Evolutionary conservation across 2,888 invertebrate species (phyloP).

Genomic region (Latrodectus elegans): DNA sequence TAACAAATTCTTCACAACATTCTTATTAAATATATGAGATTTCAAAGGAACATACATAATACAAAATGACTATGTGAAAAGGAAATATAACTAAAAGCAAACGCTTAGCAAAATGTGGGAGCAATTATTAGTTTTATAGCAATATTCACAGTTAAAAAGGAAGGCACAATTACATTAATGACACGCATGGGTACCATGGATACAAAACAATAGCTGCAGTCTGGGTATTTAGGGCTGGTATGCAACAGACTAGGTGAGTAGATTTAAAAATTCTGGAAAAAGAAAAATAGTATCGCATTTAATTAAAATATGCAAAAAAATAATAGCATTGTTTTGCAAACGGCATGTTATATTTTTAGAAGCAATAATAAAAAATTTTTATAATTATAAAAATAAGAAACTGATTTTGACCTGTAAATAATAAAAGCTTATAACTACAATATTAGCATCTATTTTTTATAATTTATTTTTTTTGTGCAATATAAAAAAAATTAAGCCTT

Average conservation of each 20-base stretch:
- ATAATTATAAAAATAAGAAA: background rate
- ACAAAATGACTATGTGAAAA: no score
- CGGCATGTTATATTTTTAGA: background rate
- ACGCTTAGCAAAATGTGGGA: no score
- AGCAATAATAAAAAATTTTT: background rate
- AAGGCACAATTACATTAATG: constrained; percentile 47
- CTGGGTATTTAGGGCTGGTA: constrained; percentile 42
- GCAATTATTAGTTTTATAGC: no score
- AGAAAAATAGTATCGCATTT: constrained; percentile 48
- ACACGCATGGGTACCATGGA: constrained; percentile 64
- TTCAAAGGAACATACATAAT: no score
- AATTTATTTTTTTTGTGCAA: background rate
- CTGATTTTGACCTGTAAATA: background rate
- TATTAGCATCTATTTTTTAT: background rate
- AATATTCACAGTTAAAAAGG: constrained; percentile 16
- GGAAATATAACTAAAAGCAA: no score
- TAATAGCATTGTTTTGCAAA: background rate
- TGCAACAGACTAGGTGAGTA: constrained; percentile 48
- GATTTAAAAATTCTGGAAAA: constrained; percentile 67
- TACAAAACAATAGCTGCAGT: constrained; percentile 56
- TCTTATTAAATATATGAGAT: no score
- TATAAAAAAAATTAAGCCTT: no score
- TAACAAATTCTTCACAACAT: no score
- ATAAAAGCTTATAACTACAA: background rate
- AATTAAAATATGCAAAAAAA: constrained; percentile 8